Evolutionary conservation across 2,113 vertebrate species (phyloP).

Genomic region (Odontophorus gujanensis): DNA sequence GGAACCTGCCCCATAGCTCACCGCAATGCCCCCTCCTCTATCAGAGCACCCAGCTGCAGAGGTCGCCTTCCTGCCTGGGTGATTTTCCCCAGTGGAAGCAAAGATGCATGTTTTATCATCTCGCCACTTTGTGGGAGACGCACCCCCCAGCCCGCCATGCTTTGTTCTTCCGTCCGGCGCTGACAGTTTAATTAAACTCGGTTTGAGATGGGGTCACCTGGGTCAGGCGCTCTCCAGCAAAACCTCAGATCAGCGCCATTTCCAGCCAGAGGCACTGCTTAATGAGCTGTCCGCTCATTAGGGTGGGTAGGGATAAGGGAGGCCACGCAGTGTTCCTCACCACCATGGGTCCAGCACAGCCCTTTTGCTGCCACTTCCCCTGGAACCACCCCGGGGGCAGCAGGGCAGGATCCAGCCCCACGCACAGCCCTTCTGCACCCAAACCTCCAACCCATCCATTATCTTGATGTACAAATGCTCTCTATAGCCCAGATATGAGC

Average conservation of each 20-base stretch:
- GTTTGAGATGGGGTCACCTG: constrained; percentile 61
- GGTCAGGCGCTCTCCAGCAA: constrained; percentile 60
- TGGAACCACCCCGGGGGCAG: background rate
- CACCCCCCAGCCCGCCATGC: background rate
- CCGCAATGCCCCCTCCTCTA: background rate
- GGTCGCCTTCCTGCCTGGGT: constrained; percentile 49
- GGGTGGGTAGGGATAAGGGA: background rate
- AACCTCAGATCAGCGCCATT: constrained; percentile 70
- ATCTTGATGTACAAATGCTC: background rate
- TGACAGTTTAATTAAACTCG: constrained; percentile 79
- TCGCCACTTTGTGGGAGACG: constrained; percentile 12
- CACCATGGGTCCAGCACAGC: background rate
- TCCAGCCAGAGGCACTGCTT: constrained; percentile 58
- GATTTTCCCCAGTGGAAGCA: constrained; percentile 18
- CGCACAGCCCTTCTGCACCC: background rate
- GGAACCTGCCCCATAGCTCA: background rate
- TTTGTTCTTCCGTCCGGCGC: constrained; percentile 68
- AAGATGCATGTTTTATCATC: constrained; percentile 67
- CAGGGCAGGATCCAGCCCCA: background rate
- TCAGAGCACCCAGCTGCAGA: background rate
- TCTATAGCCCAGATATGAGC: background rate
- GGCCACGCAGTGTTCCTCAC: background rate
- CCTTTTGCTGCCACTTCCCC: background rate
- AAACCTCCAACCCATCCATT: background rate
- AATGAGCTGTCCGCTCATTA: constrained; percentile 48